Evolutionary conservation across 2,113 vertebrate species (phyloP).

Genomic region (Hydrochoerus hydrochaeris): DNA sequence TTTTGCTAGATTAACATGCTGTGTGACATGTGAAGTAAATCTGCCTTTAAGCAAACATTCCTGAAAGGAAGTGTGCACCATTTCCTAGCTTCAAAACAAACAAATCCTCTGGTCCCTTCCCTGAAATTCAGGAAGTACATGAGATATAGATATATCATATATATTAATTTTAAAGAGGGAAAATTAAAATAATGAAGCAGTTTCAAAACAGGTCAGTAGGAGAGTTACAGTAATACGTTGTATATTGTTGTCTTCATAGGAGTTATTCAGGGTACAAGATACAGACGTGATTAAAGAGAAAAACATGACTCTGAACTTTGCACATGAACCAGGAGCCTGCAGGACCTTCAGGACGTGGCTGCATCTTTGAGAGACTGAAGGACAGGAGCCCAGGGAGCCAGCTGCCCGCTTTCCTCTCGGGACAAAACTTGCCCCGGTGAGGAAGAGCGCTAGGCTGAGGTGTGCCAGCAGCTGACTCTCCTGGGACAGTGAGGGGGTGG

Average conservation of each 20-base stretch:
- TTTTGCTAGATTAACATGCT: neutral
- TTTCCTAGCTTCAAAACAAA: slow-evolving; percentile 49
- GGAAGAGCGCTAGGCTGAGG: neutral
- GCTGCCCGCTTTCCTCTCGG: neutral
- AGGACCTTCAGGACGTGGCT: neutral
- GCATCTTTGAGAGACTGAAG: neutral
- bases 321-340: neutral
- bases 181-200: too few relatives aligned
- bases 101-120: neutral
- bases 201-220: too few relatives aligned
- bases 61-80: neutral
- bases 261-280: too few relatives aligned
- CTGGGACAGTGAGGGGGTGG: too few relatives aligned
- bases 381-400: neutral
- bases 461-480: neutral
- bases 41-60: slow-evolving; percentile 63
- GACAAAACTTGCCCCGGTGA: neutral
- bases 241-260: too few relatives aligned
- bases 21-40: slow-evolving; percentile 40
- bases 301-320: neutral
- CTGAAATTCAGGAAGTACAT: too few relatives aligned
- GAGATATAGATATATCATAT: too few relatives aligned
- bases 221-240: too few relatives aligned
- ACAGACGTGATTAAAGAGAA: neutral
- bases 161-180: too few relatives aligned